Percentiles rank a stretch among this genome's conserved stretches.
These are phyloP conservation scores for Chamaetylas fuelleborni DNA, from an alignment of 2,113 vertebrate genomes.

Conservation along the genomic window DNA sequence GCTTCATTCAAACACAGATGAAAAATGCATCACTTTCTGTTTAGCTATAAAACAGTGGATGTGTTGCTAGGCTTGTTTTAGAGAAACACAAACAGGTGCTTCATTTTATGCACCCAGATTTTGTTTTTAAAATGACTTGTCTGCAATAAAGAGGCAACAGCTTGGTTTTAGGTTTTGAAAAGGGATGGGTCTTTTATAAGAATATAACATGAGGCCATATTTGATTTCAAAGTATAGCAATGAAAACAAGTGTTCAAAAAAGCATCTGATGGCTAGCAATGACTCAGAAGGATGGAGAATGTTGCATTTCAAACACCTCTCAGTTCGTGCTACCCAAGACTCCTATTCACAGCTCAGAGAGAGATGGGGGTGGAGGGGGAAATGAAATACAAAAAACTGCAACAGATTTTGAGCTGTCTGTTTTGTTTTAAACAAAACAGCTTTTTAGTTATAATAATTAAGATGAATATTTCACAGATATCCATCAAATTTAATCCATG, in stretches of 20 bases:
- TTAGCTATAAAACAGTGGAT: background rate
- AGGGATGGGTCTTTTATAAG: background rate
- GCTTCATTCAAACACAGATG: background rate
- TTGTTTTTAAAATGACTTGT: background rate
- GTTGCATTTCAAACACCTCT: slow-evolving; percentile 22
- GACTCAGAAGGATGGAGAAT: slow-evolving; percentile 34
- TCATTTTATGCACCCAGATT: background rate
- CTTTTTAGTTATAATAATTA: background rate
- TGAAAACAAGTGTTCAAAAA: slow-evolving; percentile 24
- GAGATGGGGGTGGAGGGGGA: slow-evolving; percentile 33
- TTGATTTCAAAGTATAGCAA: background rate
- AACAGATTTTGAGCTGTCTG: slow-evolving; percentile 14
- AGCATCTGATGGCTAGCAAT: background rate
- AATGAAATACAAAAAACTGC: background rate
- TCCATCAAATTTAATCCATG: background rate
- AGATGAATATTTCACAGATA: background rate
- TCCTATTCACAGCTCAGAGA: slow-evolving; percentile 29
- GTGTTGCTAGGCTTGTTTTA: background rate
- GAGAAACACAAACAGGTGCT: background rate
- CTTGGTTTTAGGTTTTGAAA: background rate
- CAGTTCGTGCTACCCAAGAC: slow-evolving; percentile 9
- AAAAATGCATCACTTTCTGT: background rate
- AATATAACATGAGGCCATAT: background rate
- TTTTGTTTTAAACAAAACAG: background rate
- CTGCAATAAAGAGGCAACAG: background rate